These are phyloP conservation scores for Zaprionus tsacasi DNA, from an alignment of 1,140 invertebrate genomes.

Conservation along the genomic window DNA sequence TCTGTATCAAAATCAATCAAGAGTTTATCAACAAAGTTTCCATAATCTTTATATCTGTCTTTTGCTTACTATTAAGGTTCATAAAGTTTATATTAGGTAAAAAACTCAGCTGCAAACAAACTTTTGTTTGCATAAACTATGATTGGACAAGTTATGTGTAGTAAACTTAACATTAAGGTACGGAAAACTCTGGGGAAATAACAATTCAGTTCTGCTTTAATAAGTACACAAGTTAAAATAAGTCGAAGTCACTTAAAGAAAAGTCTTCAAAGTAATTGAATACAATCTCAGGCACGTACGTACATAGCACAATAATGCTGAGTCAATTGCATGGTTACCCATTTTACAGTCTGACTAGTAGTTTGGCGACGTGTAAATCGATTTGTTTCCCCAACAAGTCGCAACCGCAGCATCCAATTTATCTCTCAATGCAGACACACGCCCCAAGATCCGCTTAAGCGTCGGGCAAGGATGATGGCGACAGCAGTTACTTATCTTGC, in stretches of 20 bases:
- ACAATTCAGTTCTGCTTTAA: background rate
- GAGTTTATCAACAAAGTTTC: background rate
- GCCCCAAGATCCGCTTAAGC: background rate
- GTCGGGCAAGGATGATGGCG: conserved; percentile 32
- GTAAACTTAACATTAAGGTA: background rate
- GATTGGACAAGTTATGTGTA: background rate
- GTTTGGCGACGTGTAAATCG: background rate
- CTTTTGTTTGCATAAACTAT: background rate
- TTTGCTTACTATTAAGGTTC: conserved; percentile 20
- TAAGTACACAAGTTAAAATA: background rate
- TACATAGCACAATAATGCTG: background rate
- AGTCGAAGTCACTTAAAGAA: conserved; percentile 17
- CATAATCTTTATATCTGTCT: background rate
- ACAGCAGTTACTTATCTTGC: conserved; percentile 33
- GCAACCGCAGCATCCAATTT: conserved; percentile 33
- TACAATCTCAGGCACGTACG: conserved; percentile 15
- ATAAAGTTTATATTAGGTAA: conserved; percentile 16
- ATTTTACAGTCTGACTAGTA: background rate
- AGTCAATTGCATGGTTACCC: conserved; percentile 15
- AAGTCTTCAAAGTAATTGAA: conserved; percentile 40
- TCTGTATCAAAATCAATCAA: background rate
- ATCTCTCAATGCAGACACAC: conserved; percentile 23
- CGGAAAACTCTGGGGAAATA: background rate
- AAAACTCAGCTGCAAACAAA: conserved; percentile 9
- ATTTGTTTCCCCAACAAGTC: background rate